Base-by-base conservation (phyloP, 1,140 invertebrate species). In the Ylistrum balloti region DNA sequence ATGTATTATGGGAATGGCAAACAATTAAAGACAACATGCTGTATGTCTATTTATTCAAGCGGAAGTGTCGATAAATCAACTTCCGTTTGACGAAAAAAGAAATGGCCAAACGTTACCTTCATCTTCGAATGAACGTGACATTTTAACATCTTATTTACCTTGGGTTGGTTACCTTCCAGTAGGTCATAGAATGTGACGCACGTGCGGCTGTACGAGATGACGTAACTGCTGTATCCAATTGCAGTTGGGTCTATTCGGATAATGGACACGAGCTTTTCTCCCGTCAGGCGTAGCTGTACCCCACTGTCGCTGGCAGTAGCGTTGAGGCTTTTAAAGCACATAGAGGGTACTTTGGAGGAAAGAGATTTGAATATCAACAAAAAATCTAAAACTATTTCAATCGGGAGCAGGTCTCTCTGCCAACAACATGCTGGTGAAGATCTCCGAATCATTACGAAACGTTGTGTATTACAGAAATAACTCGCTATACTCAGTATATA, bases 161-260 rank as follows among this genome's bases (percentile, higher is more conserved):
- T 88, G 15, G 85, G 32, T 33, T 86, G 85, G n/a, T 85, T 85
- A 35, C 88, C 48, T 33, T 91, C 91, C 35, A 74, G n/a, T 32
- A 91, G 56, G 38, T 90, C 13, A 45, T 88, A 88, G 33, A 90
- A 91, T 15, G 88, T 45, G 34, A 87, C 89, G 34, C 91, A 91
- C 10, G 91, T 89, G 86, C 91, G 74, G 48, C 91, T 91, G 85
- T 88, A 90, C 15, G 91, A 91, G 74, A 91, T 86, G n/a, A 32
- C 87, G 33, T 90, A 91, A 38, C 87, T 88, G 33, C 87, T 89
- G 22, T 91, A 87, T 9, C 56, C 34, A 22, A 88, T 87, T 15
- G 88, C 38, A 45, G 35, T 74, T 5, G 88, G 88, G n/a, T 88
- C 33, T 33, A 91, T 90, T 5, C 89, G 86, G 20, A 91, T 74